Conservation (phyloP, 2,888 invertebrate genomes). For the Nephrotoma appendiculata region DNA sequence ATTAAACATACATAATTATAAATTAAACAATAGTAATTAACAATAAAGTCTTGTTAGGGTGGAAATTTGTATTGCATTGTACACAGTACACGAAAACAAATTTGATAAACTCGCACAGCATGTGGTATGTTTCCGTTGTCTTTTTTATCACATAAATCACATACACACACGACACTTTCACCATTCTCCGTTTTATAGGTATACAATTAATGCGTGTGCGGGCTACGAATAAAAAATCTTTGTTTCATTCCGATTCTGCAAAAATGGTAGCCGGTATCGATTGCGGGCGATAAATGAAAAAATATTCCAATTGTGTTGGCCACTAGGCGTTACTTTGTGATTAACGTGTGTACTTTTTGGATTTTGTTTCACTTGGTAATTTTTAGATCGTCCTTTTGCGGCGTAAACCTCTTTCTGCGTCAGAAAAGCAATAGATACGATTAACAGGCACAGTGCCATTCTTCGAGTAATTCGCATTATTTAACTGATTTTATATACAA, state of each 20-base stretch:
- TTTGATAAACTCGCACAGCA: background rate
- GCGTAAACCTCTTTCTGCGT: background rate
- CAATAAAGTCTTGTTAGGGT: background rate
- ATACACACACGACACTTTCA: background rate
- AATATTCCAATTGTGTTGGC: background rate
- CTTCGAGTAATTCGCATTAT: background rate
- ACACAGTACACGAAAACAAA: background rate
- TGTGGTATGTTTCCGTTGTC: background rate
- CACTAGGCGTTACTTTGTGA: background rate
- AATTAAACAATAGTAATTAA: background rate
- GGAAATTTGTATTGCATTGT: background rate
- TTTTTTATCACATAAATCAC: background rate
- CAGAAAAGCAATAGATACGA: background rate
- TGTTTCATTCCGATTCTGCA: background rate
- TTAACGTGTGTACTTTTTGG: background rate
- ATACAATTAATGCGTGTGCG: background rate
- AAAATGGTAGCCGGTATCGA: background rate
- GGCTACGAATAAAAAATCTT: background rate
- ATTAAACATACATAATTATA: background rate
- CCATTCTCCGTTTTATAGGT: background rate
- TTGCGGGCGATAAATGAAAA: background rate
- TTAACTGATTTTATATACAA: background rate
- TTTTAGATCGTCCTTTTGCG: background rate
- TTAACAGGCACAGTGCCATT: background rate
- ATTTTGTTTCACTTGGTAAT: background rate